phyloP scores from a whole-genome alignment of 2,888 invertebrate species.

The Melipona bicolor region DNA sequence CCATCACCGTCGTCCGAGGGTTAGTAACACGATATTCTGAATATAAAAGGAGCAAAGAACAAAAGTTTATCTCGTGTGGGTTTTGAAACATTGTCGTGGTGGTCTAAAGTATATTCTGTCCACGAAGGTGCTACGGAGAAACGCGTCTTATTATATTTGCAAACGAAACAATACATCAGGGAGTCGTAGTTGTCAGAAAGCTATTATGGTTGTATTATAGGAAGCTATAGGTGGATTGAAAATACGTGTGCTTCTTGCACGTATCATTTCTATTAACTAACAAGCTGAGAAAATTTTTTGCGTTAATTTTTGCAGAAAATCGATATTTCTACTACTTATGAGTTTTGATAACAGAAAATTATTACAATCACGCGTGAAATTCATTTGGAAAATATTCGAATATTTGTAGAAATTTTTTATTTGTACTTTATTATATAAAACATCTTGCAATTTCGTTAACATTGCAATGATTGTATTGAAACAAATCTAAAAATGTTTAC shows the following conservation, averaged over 20 bases:
- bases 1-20: no score
- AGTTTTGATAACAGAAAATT: background rate
- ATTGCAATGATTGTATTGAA: no score
- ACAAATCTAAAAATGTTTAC: no score
- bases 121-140: conserved; percentile 42
- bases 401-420: no score
- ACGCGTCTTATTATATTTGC: conserved; percentile 46
- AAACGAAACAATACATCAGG: conserved; percentile 47
- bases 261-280: background rate
- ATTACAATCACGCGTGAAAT: background rate
- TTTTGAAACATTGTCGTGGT: conserved; percentile 26
- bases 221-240: conserved; percentile 2
- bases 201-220: conserved; percentile 9
- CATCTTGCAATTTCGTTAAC: no score
- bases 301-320: background rate
- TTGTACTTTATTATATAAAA: no score
- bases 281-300: background rate
- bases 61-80: conserved; percentile 5
- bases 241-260: background rate
- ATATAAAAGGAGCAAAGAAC: background rate
- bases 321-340: background rate
- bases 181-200: conserved; percentile 24
- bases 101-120: conserved; percentile 50
- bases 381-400: no score
- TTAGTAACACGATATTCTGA: background rate